Base-by-base conservation (phyloP, 2,888 invertebrate species). In the Polydrusus pterygomalis region DNA sequence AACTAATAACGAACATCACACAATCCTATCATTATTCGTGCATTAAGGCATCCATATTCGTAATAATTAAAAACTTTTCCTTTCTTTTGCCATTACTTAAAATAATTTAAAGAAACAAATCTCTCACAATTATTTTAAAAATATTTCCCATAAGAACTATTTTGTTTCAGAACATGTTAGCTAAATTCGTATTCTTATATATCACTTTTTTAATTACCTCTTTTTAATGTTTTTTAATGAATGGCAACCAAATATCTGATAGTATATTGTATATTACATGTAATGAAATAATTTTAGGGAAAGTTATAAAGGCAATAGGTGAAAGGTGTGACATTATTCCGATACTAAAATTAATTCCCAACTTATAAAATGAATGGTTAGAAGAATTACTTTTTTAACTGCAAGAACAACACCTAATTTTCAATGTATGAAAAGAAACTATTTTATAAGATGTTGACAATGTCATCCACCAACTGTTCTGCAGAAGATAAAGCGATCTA, bases 1-100 rank as follows among this genome's bases (percentile, higher is more conserved):
- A 51, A 20, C 9, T 51, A 51, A 51, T 20, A 51, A 18, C 8
- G 18, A 51, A 20, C 51, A 20, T 51, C 51, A 51, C 51, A 51
- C 51, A 18, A 51, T 51, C 20, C 10, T 51, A 18, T 51, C 20
- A 51, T 51, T 51, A 51, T 20, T 11, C 51, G 11, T 20, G 51
- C 20, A 20, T 51, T 51, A n/a, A 51, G 8, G 20, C n/a, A 51
- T 51, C 20, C 18, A 47, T 7, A 47, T 2, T 20, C 18, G 10
- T 20, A 20, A 51, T 51, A 51, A 51, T 51, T 20, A 51, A 51
- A 51, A 51, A 51, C 51, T 51, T 51, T 51, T 51, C 11, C 51
- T 51, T 51, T 51, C 51, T 51, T 51, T 51, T 20, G 17, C 11
- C 20, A 20, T 51, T 51, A 51, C 51, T 51, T 51, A 51, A 20